Conservation (phyloP, 2,888 invertebrate species). For the Atrina japonica region DNA sequence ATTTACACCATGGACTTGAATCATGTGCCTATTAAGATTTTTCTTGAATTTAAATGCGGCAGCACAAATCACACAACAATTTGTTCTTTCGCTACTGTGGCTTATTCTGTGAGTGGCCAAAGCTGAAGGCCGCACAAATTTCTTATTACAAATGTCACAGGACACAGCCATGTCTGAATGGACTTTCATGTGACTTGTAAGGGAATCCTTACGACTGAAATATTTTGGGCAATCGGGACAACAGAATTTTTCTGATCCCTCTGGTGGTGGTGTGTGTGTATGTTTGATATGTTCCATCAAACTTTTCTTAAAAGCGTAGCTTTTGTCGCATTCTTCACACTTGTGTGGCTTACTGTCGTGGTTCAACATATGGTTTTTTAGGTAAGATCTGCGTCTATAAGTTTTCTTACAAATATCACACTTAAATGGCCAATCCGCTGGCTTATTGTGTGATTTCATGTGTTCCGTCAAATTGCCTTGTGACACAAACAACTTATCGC, state of each 20-base stretch:
- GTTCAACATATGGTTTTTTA: background rate
- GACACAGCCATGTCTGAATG: constrained; percentile 5
- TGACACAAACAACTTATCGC: constrained; percentile 13
- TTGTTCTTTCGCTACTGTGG: constrained; percentile 3
- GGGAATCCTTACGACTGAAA: constrained; percentile 15
- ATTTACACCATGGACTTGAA: too few species aligned
- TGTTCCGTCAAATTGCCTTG: constrained; percentile 15
- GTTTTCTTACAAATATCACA: constrained; percentile 17
- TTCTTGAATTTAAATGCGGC: constrained; percentile 5
- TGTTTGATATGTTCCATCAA: constrained; percentile 10
- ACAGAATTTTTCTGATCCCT: constrained; percentile 9
- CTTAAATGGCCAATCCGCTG: background rate
- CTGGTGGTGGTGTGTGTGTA: constrained; percentile 6
- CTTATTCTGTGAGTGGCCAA: constrained; percentile 5
- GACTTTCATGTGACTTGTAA: constrained; percentile 28
- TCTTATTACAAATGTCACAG: constrained; percentile 19
- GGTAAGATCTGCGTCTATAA: background rate
- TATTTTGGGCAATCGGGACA: constrained; percentile 20
- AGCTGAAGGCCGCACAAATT: constrained; percentile 10
- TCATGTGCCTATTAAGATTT: constrained; percentile 7
- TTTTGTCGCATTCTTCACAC: constrained; percentile 7
- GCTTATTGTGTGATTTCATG: constrained; percentile 7
- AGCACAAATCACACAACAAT: constrained; percentile 7
- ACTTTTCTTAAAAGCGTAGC: constrained; percentile 9
- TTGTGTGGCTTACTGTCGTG: constrained; percentile 6